phyloP scores from a whole-genome alignment of 2,888 invertebrate species.

The Lomographa bimaculata region DNA sequence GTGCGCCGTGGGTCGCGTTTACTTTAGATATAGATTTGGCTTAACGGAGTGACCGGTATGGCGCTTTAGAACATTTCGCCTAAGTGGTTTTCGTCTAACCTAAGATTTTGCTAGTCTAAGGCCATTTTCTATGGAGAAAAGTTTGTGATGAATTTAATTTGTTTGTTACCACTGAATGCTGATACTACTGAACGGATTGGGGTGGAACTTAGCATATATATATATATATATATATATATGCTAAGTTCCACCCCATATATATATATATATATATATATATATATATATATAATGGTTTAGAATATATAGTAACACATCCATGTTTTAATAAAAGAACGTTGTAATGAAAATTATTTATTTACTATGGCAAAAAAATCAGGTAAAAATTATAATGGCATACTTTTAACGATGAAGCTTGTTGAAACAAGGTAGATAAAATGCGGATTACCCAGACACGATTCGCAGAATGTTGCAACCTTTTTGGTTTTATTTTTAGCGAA shows the following conservation, averaged over 20 bases:
- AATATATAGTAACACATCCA: background rate
- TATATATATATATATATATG: too few species aligned
- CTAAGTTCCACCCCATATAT: too few species aligned
- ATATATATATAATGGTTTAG: slow-evolving; percentile 5
- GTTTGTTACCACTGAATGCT: slow-evolving; percentile 15
- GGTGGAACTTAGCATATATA: too few species aligned
- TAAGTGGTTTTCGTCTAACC: slow-evolving; percentile 12
- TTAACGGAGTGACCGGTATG: slow-evolving; percentile 16
- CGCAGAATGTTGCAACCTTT: slow-evolving; percentile 31
- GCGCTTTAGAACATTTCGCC: slow-evolving; percentile 20
- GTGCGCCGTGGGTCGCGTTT: slow-evolving; percentile 13
- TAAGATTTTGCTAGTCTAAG: slow-evolving; percentile 16
- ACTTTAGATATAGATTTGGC: slow-evolving; percentile 12
- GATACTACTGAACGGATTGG: slow-evolving; percentile 10
- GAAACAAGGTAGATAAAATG: slow-evolving; percentile 33
- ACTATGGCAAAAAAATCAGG: too few species aligned
- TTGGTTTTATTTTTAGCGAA: slow-evolving; percentile 30
- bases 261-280: slow-evolving; percentile 3
- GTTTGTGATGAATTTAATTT: slow-evolving; percentile 14
- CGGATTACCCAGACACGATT: slow-evolving; percentile 28
- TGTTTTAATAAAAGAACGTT: too few species aligned
- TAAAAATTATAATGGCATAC: too few species aligned
- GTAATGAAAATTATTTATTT: too few species aligned
- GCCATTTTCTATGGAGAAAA: slow-evolving; percentile 14
- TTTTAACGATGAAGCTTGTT: too few species aligned